A percentile compares a stretch with the other conserved stretches of the same genome.
phyloP scores from a whole-genome alignment of 2,113 vertebrate genomes.

The Corythornis vintsioides region DNA sequence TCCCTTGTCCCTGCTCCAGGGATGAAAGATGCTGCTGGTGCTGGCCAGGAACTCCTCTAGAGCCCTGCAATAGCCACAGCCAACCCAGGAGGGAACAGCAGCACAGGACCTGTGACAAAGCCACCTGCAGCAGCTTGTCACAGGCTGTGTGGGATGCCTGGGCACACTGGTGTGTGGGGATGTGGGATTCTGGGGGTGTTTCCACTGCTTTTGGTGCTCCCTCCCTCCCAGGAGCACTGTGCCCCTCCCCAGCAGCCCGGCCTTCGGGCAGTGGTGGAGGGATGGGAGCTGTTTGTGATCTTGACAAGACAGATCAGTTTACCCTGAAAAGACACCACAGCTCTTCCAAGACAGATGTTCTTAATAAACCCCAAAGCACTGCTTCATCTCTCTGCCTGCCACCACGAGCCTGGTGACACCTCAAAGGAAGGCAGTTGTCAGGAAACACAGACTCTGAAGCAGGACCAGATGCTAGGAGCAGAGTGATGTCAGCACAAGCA shows the following conservation, averaged over 20 bases:
- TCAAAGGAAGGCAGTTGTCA: neutral
- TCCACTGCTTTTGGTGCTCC: neutral
- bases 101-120: neutral
- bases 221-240: neutral
- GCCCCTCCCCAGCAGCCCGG: neutral
- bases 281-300: neutral
- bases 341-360: neutral
- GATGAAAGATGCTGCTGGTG: neutral
- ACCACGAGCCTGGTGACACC: neutral
- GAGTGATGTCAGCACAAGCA: neutral
- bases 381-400: neutral
- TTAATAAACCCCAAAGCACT: neutral
- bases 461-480: neutral
- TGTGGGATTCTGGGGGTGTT: neutral
- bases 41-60: neutral
- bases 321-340: neutral
- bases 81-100: neutral
- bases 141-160: neutral
- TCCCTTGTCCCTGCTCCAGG: neutral
- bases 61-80: neutral
- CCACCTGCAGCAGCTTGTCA: too few relatives aligned
- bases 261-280: neutral
- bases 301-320: neutral
- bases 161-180: rapidly evolving
- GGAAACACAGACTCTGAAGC: neutral